phyloP scores from a whole-genome alignment of 2,888 invertebrate genomes.

The Chrysolina americana region DNA sequence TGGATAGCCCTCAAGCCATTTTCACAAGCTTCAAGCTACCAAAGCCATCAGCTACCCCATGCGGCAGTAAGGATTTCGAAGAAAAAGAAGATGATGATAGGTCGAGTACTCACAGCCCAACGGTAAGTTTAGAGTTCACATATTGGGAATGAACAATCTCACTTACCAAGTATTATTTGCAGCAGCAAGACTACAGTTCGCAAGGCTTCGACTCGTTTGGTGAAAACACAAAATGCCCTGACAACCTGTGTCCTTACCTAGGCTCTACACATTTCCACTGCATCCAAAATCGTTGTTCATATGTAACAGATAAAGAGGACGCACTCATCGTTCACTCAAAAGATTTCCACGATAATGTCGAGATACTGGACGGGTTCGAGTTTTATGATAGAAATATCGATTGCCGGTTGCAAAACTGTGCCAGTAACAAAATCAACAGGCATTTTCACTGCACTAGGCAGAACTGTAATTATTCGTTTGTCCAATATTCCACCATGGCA shows the following conservation, averaged over 20 bases:
- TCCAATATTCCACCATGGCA: constrained; percentile 82
- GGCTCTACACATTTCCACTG: constrained; percentile 89
- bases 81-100: constrained; percentile 65
- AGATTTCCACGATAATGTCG: constrained; percentile 88
- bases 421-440: constrained; percentile 79
- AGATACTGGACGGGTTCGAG: constrained; percentile 88
- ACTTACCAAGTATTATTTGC: constrained; percentile 42
- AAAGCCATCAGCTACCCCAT: constrained; percentile 71
- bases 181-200: constrained; percentile 72
- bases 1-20: constrained; percentile 88
- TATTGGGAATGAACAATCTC: neutral
- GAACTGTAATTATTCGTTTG: constrained; percentile 81
- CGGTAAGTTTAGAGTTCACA: constrained; percentile 62
- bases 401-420: constrained; percentile 78
- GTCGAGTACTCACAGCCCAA: constrained; percentile 65
- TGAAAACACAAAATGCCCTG: constrained; percentile 80
- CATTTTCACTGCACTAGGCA: constrained; percentile 84
- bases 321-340: constrained; percentile 86
- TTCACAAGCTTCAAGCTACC: constrained; percentile 95
- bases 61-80: constrained; percentile 64
- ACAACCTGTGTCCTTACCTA: constrained; percentile 80
- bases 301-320: constrained; percentile 84
- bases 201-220: constrained; percentile 77
- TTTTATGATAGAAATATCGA: constrained; percentile 84
- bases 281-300: constrained; percentile 85